These are phyloP conservation scores for Cliona cf. orientalis DNA, from an alignment of 37 sponge, comb jelly and placozoan genomes.

Conservation along the genomic window DNA sequence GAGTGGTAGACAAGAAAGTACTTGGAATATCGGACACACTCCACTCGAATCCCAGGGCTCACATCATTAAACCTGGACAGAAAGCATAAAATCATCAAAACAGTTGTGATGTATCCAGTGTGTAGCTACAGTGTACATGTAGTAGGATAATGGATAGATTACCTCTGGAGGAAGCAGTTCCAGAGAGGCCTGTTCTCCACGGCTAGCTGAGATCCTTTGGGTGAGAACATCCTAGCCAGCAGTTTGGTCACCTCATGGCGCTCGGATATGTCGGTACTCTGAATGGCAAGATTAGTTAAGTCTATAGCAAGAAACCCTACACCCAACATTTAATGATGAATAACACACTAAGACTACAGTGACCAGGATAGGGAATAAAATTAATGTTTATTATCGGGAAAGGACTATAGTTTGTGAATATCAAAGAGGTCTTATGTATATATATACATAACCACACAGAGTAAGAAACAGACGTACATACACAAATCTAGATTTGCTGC, in stretches of 20 bases:
- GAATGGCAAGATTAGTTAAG: not conserved
- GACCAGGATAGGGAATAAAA: not conserved
- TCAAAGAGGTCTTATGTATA: no score
- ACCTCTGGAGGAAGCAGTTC: conserved; percentile 82
- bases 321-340: not conserved
- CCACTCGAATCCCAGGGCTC: conserved; percentile 56
- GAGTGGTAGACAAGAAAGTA: conserved; percentile 79
- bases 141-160: not conserved
- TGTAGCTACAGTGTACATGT: not conserved
- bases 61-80: conserved; percentile 77
- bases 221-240: conserved; percentile 87
- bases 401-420: no score
- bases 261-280: conserved; percentile 77
- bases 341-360: not conserved
- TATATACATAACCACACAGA: no score
- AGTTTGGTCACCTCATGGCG: conserved; percentile 71
- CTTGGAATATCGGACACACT: conserved; percentile 68
- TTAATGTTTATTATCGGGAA: no score
- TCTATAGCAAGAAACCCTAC: not conserved
- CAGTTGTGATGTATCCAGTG: conserved; percentile 1
- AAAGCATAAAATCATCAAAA: not conserved
- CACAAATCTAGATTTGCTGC: no score
- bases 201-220: conserved; percentile 62
- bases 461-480: no score
- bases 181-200: conserved; percentile 76